phyloP scores from a whole-genome alignment of 2,888 invertebrate genomes.

The Coleophora flavipennella region DNA sequence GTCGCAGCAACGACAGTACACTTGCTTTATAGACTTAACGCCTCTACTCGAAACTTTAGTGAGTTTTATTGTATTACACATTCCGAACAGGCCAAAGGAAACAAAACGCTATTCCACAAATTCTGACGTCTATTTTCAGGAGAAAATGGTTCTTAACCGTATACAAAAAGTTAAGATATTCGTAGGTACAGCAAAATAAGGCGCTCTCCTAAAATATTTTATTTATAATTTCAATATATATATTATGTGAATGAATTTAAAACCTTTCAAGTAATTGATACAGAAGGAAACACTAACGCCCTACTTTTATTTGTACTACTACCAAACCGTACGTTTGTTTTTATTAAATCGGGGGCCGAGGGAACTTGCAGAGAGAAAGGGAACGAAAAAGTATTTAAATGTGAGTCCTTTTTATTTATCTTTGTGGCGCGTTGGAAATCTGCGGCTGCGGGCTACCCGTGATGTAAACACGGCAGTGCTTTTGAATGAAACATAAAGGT shows the following conservation, averaged over 20 bases:
- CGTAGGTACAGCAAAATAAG: no score
- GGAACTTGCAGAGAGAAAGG: constrained; percentile 13
- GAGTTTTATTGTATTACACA: constrained; percentile 31
- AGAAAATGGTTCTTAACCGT: no score
- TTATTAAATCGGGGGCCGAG: constrained; percentile 2
- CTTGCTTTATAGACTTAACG: constrained; percentile 34
- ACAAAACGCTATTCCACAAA: not conserved
- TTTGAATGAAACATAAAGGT: constrained; percentile 39
- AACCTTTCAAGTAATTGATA: no score
- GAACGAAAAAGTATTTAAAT: constrained; percentile 60
- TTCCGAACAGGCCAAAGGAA: constrained; percentile 2
- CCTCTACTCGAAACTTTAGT: constrained; percentile 29
- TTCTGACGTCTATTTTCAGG: not conserved
- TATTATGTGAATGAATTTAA: no score
- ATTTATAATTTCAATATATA: no score
- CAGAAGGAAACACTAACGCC: constrained; percentile 8
- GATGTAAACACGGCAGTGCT: constrained; percentile 55
- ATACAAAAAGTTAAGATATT: no score
- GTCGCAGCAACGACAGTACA: constrained; percentile 30
- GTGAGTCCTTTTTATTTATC: constrained; percentile 55
- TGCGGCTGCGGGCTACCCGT: constrained; percentile 42
- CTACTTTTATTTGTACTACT: not conserved
- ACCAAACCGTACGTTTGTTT: not conserved
- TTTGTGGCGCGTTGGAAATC: constrained; percentile 59
- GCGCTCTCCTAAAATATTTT: no score